phyloP scores from a whole-genome alignment of 2,113 vertebrate genomes.

The Phylloscopus trochilus region DNA sequence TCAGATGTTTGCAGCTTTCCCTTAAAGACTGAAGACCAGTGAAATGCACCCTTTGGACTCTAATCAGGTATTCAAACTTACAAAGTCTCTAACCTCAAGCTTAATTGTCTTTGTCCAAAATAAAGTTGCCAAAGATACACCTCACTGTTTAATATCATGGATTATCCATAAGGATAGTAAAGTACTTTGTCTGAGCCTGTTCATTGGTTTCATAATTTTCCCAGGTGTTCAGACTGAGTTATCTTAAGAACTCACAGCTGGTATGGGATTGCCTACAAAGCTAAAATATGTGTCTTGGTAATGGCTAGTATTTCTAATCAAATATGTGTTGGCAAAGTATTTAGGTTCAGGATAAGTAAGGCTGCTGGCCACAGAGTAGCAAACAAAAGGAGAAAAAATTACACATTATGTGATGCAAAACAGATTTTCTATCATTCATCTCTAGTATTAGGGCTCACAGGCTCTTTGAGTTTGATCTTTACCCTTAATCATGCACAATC shows the following conservation, averaged over 20 bases:
- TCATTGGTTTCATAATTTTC: background rate
- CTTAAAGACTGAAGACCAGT: background rate
- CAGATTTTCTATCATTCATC: background rate
- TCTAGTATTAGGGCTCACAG: background rate
- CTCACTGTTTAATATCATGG: background rate
- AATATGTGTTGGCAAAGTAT: background rate
- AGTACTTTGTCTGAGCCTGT: background rate
- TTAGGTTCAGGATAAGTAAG: background rate
- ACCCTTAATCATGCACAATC: background rate
- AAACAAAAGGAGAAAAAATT: background rate
- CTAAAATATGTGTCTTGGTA: background rate
- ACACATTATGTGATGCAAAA: background rate
- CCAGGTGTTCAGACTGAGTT: background rate
- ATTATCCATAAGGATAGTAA: background rate
- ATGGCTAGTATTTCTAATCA: background rate
- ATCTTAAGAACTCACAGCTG: background rate
- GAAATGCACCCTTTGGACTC: background rate
- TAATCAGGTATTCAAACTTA: background rate
- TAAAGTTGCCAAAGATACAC: background rate
- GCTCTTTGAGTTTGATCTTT: background rate
- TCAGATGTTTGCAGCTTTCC: background rate
- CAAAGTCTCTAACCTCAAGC: background rate
- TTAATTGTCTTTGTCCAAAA: background rate
- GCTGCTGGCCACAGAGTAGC: background rate
- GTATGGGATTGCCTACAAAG: background rate